Evolutionary conservation across 2,888 invertebrate species (phyloP).

Genomic region (Emmelina monodactyla): DNA sequence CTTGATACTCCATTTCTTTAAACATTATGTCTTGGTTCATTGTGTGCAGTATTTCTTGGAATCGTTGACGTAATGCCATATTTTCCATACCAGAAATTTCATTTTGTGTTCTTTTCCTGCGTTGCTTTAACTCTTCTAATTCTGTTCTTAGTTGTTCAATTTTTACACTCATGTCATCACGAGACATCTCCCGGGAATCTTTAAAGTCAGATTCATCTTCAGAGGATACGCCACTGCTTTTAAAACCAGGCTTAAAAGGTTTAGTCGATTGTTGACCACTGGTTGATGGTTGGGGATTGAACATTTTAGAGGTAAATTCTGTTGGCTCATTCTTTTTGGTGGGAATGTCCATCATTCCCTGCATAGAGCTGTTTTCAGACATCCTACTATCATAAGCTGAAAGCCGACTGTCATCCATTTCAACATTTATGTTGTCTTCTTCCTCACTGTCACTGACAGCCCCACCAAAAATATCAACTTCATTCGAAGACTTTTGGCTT

Average conservation of each 20-base stretch:
- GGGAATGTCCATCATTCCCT: slow-evolving; percentile 25
- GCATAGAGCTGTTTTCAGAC: slow-evolving; percentile 65
- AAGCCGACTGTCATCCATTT: slow-evolving; percentile 81
- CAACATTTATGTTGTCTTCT: slow-evolving; percentile 80
- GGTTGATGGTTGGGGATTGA: slow-evolving; percentile 26
- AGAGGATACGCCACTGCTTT: slow-evolving; percentile 29
- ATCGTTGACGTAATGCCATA: slow-evolving; percentile 79
- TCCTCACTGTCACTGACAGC: slow-evolving; percentile 90
- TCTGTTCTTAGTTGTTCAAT: slow-evolving; percentile 77
- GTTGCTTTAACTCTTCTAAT: slow-evolving; percentile 76
- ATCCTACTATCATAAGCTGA: slow-evolving; percentile 77
- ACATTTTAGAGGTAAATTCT: slow-evolving; percentile 48
- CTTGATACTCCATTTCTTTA: slow-evolving; percentile 74
- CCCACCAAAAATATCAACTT: slow-evolving; percentile 88
- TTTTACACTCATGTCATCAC: slow-evolving; percentile 67
- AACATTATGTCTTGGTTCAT: slow-evolving; percentile 81
- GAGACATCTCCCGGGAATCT: slow-evolving; percentile 31
- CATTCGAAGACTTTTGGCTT: slow-evolving; percentile 39
- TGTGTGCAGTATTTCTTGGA: slow-evolving; percentile 82
- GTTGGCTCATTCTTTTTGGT: slow-evolving; percentile 22
- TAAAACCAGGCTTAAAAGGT: too few relatives aligned
- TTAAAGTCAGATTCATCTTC: slow-evolving; percentile 42
- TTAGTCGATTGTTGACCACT: too few relatives aligned
- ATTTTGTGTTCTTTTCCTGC: slow-evolving; percentile 79
- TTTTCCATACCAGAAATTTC: slow-evolving; percentile 89